Percentiles rank a stretch among this genome's conserved stretches.
phyloP scores from a whole-genome alignment of 2,797 vertebrate species.

The Meda fulgida region DNA sequence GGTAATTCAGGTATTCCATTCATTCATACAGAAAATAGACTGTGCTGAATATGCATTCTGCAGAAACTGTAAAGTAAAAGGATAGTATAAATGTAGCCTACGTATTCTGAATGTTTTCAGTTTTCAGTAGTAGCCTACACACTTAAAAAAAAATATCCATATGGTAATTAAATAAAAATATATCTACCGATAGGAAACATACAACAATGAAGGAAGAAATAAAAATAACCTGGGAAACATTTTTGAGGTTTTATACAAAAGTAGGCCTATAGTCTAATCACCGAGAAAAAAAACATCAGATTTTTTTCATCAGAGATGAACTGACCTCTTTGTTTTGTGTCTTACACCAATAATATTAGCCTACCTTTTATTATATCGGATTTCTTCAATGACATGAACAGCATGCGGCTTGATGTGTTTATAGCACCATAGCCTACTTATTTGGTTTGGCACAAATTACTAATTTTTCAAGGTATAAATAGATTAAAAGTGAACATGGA shows the following conservation, averaged over 20 bases:
- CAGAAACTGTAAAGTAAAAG: neutral
- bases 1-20: neutral
- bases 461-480: neutral
- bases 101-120: neutral
- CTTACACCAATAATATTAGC: neutral
- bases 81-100: neutral
- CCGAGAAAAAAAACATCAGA: neutral
- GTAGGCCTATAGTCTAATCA: too few relatives aligned
- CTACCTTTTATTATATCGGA: neutral
- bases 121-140: neutral
- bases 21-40: neutral
- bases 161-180: neutral
- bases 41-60: neutral
- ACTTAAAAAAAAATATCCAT: neutral
- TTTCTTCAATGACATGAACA: neutral
- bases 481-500: constrained; percentile 25
- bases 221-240: neutral
- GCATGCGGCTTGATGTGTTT: neutral
- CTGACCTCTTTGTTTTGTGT: neutral
- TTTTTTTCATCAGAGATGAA: neutral
- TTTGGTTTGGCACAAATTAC: neutral
- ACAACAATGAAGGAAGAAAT: neutral
- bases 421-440: neutral
- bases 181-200: neutral
- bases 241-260: neutral